Percentiles rank a stretch among this genome's conserved stretches.
These are phyloP conservation scores for Pterois miles DNA, from an alignment of 2,797 vertebrate genomes.

Conservation along the genomic window DNA sequence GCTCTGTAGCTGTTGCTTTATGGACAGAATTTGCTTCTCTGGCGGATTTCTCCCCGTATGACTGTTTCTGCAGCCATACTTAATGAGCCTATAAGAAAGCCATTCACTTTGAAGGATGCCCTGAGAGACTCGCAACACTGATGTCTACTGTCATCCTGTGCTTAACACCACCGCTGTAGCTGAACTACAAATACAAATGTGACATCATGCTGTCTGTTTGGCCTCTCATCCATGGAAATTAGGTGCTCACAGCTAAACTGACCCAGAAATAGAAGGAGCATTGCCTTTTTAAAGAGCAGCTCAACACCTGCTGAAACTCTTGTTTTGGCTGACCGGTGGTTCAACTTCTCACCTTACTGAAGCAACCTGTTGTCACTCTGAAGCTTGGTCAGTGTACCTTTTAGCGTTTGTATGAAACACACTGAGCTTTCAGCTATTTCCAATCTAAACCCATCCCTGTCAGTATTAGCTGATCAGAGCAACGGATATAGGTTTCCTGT, in stretches of 20 bases:
- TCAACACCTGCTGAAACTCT: neutral
- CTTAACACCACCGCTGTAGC: neutral
- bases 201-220: neutral
- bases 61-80: slow-evolving; percentile 28
- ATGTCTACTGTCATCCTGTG: slow-evolving; percentile 18
- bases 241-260: neutral
- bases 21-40: slow-evolving; percentile 25
- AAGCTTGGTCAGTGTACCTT: too few relatives aligned
- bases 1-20: slow-evolving; percentile 33
- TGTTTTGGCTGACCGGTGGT: neutral
- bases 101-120: slow-evolving; percentile 14
- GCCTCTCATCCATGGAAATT: slow-evolving; percentile 8
- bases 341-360: neutral
- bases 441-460: neutral
- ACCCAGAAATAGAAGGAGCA: neutral
- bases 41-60: slow-evolving; percentile 21
- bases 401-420: neutral
- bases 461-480: neutral
- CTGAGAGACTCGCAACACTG: slow-evolving; percentile 1
- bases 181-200: slow-evolving; percentile 12
- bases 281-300: neutral
- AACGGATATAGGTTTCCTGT: too few relatives aligned
- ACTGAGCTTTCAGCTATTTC: neutral
- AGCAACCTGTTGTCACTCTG: neutral
- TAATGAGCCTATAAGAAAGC: slow-evolving; percentile 1